Evolutionary conservation across 1,140 invertebrate genomes (phyloP).

Genomic region (Amphibalanus amphitrite): DNA sequence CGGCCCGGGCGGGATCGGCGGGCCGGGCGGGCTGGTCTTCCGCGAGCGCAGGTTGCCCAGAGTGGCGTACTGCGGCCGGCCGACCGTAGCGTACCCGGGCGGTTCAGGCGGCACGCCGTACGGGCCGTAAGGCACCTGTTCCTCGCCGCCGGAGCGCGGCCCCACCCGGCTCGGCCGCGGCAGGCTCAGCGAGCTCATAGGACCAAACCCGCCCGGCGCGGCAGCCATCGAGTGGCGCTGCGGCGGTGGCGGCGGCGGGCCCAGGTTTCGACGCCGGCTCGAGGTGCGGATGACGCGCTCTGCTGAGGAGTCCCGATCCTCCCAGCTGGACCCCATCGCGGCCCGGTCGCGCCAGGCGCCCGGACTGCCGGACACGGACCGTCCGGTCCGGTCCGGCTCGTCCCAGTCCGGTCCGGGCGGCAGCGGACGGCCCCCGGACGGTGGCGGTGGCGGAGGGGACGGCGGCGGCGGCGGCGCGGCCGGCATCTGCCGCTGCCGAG

Average conservation of each 20-base stretch:
- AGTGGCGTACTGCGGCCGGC: conserved; percentile 11
- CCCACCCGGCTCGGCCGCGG: neutral
- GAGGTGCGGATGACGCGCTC: neutral
- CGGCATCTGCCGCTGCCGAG: conserved; percentile 56
- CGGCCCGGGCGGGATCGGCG: no score
- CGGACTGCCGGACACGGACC: neutral
- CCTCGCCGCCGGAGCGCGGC: neutral
- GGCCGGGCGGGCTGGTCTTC: no score
- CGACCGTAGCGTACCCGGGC: conserved; percentile 28
- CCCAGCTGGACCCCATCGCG: no score
- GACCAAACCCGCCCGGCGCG: neutral
- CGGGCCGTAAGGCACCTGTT: neutral
- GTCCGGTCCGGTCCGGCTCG: neutral
- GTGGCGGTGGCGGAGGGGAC: conserved; percentile 43
- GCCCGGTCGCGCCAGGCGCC: neutral
- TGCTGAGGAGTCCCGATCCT: neutral
- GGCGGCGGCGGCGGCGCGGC: conserved; percentile 46
- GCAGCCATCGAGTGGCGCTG: neutral
- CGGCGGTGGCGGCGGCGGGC: no score
- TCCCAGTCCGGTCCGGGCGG: neutral
- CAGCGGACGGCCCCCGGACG: no score
- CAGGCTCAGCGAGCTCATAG: neutral
- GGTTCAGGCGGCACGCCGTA: neutral
- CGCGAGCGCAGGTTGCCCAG: neutral
- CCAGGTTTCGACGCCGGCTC: neutral